These are phyloP conservation scores for Dysmachus trigonus DNA, from an alignment of 2,888 invertebrate genomes.

Conservation along the genomic window DNA sequence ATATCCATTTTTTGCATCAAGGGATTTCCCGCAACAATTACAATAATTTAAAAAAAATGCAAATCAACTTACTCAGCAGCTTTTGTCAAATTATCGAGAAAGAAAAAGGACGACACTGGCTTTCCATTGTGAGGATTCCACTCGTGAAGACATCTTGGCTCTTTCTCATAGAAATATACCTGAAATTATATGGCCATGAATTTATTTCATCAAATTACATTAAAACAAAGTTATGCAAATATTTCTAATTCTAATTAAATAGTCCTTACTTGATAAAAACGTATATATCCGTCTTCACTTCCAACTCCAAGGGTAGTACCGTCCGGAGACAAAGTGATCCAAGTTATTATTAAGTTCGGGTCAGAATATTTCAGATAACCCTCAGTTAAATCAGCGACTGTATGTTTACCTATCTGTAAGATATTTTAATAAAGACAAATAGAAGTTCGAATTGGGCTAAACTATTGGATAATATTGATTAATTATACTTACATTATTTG, in stretches of 20 bases:
- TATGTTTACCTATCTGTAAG: slow-evolving; percentile 57
- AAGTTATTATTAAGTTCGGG: slow-evolving; percentile 75
- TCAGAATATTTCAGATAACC: slow-evolving; percentile 63
- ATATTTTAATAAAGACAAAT: neutral
- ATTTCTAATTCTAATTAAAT: too few species aligned
- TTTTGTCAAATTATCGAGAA: slow-evolving; percentile 90
- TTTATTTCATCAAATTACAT: neutral
- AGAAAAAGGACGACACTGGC: slow-evolving; percentile 88
- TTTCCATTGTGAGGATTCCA: slow-evolving; percentile 93
- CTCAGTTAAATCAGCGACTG: slow-evolving; percentile 56
- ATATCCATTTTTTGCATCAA: too few species aligned
- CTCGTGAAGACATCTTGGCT: slow-evolving; percentile 86
- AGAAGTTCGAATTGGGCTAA: too few species aligned
- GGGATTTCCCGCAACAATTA: neutral
- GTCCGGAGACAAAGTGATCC: slow-evolving; percentile 92
- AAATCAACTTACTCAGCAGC: slow-evolving; percentile 75
- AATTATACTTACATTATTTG: slow-evolving; percentile 58
- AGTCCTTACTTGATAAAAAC: slow-evolving; percentile 82
- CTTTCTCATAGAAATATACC: slow-evolving; percentile 76
- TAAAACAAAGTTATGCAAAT: neutral
- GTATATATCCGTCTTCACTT: slow-evolving; percentile 86
- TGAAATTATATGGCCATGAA: slow-evolving; percentile 53
- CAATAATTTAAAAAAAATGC: neutral
- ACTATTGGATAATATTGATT: neutral
- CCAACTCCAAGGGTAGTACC: slow-evolving; percentile 94